Percentiles rank a stretch among this genome's conserved stretches.
phyloP scores from a whole-genome alignment of 1,140 invertebrate genomes.

The Euborellia annulipes region DNA sequence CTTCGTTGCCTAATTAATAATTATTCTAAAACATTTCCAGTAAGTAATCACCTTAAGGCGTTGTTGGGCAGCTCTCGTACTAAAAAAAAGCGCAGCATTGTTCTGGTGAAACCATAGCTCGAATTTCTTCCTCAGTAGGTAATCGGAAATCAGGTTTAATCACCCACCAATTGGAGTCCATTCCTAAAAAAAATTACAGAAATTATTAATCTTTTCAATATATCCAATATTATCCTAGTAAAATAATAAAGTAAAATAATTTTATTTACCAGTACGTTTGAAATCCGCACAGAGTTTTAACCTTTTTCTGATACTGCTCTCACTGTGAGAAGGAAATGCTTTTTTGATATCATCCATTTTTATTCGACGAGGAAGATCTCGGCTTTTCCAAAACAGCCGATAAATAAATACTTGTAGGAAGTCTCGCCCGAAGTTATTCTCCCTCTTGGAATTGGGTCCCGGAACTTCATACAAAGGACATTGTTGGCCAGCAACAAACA shows the following conservation, averaged over 20 bases:
- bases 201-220: too few species aligned
- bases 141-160: constrained; percentile 44
- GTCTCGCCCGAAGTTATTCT: constrained; percentile 51
- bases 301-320: constrained; percentile 46
- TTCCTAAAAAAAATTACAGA: too few species aligned
- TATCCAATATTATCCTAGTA: too few species aligned
- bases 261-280: constrained; percentile 42
- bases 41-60: constrained; percentile 34
- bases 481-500: constrained; percentile 47
- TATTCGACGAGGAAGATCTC: constrained; percentile 38
- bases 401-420: constrained; percentile 57
- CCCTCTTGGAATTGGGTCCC: constrained; percentile 52
- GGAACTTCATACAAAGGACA: constrained; percentile 53
- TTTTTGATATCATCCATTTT: constrained; percentile 57
- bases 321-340: constrained; percentile 45
- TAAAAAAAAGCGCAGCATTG: constrained; percentile 54
- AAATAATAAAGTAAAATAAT: background rate
- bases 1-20: too few species aligned
- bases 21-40: too few species aligned
- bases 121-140: constrained; percentile 52
- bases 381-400: constrained; percentile 49
- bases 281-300: constrained; percentile 55
- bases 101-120: constrained; percentile 54
- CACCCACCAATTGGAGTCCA: constrained; percentile 49
- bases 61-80: constrained; percentile 48